Evolutionary conservation across 2,797 vertebrate species (phyloP), one percentile per base, ranked within the genome.

Genomic region (Chrysocyon brachyurus): DNA sequence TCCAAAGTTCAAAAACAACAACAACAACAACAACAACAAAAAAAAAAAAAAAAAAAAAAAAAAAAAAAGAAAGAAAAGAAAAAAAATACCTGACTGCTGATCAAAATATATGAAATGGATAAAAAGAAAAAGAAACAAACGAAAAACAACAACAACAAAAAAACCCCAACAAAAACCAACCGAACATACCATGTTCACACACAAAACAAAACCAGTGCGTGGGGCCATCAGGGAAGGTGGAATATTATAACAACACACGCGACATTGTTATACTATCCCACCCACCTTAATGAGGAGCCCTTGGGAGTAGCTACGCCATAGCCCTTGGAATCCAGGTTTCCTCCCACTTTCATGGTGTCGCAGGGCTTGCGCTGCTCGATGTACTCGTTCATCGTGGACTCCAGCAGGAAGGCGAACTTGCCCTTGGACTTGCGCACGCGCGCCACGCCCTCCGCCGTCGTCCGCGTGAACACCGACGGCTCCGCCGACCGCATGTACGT

Each of bases 221-320:
- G 99, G 99, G 99, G 99, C 99, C 99, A 99, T 99, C 99, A 99
- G 99, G 99, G 99, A 99, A 99, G 99, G 99, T 99, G 99, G 99
- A 99, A 99, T 99, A 99, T 99, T 99, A 99, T 99, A 99, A 99
- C 99, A 99, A 99, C 99, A 99, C 99, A 98, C 99, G 99, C 99
- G 98, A 99, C 99, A 99, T 99, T 99, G 99, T 99, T 99, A 99
- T 99, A 99, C 99, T 99, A 99, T 99, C 99, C 99, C 99, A 99
- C 99, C 99, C 99, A 99, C 99, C 99, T 99, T 99, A 99, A 99
- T 99, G 99, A 99, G 99, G 99, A 99, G 99, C 99, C 99, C 99
- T 99, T 99, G 97, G 99, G 99, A 95, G 99, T 99, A 56, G 99
- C 99, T 98, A 99, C 99, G 97, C 99, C 99, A 93, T 99, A 99